A percentile compares a stretch with the other conserved stretches of the same genome.
phyloP scores from a whole-genome alignment of 2,797 vertebrate species.

The Dendrocincla fuliginosa region DNA sequence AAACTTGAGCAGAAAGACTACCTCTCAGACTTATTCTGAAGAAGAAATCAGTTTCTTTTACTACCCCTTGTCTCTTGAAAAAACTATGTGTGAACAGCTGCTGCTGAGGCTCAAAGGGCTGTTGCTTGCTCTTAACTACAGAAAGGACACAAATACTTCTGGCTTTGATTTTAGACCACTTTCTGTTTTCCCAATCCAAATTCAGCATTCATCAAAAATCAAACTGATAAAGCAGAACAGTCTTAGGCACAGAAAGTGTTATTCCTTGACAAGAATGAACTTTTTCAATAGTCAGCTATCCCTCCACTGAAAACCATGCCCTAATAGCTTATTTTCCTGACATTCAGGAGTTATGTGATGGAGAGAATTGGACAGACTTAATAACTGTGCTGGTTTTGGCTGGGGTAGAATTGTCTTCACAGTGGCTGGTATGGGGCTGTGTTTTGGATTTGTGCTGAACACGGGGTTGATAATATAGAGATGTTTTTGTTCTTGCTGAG shows the following conservation, averaged over 20 bases:
- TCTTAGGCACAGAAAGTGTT: rapidly evolving
- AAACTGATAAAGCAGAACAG: background rate
- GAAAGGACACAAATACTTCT: background rate
- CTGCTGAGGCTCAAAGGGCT: background rate
- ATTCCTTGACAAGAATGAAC: background rate
- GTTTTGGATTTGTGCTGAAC: background rate
- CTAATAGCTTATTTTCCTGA: background rate
- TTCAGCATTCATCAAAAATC: background rate
- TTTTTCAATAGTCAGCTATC: background rate
- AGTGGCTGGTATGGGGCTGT: background rate
- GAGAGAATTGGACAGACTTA: background rate
- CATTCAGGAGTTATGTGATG: background rate
- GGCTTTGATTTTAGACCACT: background rate
- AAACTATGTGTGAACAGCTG: background rate
- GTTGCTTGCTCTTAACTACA: background rate
- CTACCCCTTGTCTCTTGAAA: background rate
- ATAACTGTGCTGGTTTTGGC: background rate
- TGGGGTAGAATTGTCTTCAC: background rate
- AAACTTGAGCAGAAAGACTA: background rate
- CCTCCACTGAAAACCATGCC: background rate
- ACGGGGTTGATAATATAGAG: background rate
- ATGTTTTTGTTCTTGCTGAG: background rate
- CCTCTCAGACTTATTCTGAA: background rate
- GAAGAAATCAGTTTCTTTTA: background rate
- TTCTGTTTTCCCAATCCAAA: background rate